Percentiles rank a stretch among this genome's conserved stretches.
phyloP scores from a whole-genome alignment of 2,797 vertebrate species.

The Siniperca scherzeri region DNA sequence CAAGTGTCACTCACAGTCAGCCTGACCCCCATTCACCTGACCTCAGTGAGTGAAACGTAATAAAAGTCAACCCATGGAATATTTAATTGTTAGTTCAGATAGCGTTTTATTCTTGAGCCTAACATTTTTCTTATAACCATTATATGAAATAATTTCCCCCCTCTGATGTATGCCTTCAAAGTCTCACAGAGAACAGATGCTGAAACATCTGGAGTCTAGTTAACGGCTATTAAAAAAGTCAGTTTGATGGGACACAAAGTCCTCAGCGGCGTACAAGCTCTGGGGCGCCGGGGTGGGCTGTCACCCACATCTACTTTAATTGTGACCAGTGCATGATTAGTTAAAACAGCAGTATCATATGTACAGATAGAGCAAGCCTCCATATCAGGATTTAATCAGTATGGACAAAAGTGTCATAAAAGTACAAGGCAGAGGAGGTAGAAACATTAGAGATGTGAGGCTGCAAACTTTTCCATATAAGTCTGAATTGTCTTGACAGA shows the following conservation, averaged over 20 bases:
- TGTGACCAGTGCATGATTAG: constrained; percentile 62
- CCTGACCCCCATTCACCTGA: constrained; percentile 57
- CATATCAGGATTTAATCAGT: constrained; percentile 48
- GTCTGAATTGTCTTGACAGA: constrained; percentile 68
- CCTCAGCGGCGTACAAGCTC: constrained; percentile 66
- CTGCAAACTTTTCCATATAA: constrained; percentile 43
- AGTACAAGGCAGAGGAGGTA: constrained; percentile 36
- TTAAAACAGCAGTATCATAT: constrained; percentile 57
- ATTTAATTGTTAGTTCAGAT: constrained; percentile 54
- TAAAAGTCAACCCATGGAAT: constrained; percentile 44
- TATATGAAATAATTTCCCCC: constrained; percentile 82
- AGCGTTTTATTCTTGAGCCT: constrained; percentile 60
- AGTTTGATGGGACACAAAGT: constrained; percentile 83
- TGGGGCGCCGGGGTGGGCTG: constrained; percentile 70
- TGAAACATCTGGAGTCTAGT: constrained; percentile 85
- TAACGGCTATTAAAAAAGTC: constrained; percentile 83
- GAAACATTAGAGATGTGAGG: constrained; percentile 37
- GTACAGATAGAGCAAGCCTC: constrained; percentile 3
- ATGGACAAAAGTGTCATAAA: constrained; percentile 48
- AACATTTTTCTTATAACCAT: constrained; percentile 78
- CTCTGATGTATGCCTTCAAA: constrained; percentile 85
- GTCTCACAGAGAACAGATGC: constrained; percentile 83
- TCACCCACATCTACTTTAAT: constrained; percentile 73
- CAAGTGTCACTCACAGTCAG: constrained; percentile 51
- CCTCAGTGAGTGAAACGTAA: constrained; percentile 37